These are phyloP conservation scores for Agrilus cyanescens DNA, from an alignment of 2,888 invertebrate genomes.

Conservation along the genomic window DNA sequence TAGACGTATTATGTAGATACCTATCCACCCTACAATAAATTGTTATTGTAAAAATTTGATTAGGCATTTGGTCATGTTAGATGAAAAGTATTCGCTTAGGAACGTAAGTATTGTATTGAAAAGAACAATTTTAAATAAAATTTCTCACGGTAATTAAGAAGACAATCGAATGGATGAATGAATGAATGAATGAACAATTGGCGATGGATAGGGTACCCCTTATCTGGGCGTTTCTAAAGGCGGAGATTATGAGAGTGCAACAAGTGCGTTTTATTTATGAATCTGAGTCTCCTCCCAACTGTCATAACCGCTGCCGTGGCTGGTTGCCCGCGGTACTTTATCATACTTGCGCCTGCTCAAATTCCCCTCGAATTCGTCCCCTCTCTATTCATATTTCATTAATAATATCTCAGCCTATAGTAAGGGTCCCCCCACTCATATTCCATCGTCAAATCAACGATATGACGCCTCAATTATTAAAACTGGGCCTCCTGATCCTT, in stretches of 20 bases:
- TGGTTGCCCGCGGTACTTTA: conserved; percentile 40
- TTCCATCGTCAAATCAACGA: no score
- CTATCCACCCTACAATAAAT: no score
- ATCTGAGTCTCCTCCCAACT: conserved; percentile 52
- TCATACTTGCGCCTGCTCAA: conserved; percentile 35
- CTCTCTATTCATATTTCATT: conserved; percentile 35
- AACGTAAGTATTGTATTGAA: no score
- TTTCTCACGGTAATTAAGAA: no score
- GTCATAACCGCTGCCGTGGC: conserved; percentile 57
- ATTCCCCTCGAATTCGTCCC: conserved; percentile 23
- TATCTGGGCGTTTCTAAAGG: conserved; percentile 38
- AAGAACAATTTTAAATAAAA: no score
- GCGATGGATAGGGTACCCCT: no score
- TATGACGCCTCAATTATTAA: no score
- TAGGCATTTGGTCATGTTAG: no score
- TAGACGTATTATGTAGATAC: no score
- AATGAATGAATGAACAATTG: conserved; percentile 6
- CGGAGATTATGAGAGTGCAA: conserved; percentile 48
- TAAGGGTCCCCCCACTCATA: conserved; percentile 5
- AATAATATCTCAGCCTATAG: conserved; percentile 40
- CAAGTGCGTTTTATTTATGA: conserved; percentile 63
- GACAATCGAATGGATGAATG: conserved; percentile 1
- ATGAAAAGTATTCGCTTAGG: no score
- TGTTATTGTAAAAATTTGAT: no score
- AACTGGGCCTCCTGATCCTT: no score